These are phyloP conservation scores for Rhabdornis inornatus DNA, from an alignment of 2,113 vertebrate genomes.

Conservation along the genomic window DNA sequence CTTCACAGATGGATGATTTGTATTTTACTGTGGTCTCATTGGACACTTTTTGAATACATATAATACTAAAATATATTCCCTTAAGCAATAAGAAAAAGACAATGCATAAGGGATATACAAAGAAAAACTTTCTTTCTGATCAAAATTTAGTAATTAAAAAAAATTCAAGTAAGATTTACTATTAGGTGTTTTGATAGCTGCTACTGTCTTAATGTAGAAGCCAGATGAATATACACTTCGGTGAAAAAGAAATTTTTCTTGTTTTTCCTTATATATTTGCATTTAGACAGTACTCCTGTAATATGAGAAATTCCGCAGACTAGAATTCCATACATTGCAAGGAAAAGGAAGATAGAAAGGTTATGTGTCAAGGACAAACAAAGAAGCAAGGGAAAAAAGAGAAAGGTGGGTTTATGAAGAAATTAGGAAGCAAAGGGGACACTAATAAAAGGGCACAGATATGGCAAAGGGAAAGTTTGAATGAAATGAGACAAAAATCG, in stretches of 20 bases:
- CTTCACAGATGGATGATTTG: neutral
- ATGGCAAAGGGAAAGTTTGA: neutral
- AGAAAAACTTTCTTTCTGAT: constrained; percentile 12
- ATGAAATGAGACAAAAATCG: neutral
- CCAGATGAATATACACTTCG: constrained; percentile 29
- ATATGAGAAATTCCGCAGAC: constrained; percentile 41
- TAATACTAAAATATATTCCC: neutral
- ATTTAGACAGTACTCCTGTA: constrained; percentile 54
- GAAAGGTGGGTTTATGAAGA: neutral
- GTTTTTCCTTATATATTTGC: constrained; percentile 61
- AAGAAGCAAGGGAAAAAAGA: neutral
- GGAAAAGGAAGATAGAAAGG: constrained; percentile 18
- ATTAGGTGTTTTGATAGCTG: constrained; percentile 32
- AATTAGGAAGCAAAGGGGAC: constrained; percentile 24
- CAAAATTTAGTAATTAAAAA: constrained; percentile 11
- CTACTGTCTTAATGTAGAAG: constrained; percentile 25
- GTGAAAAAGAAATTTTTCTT: constrained; percentile 15
- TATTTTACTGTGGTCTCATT: neutral
- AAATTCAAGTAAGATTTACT: neutral
- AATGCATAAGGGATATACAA: neutral
- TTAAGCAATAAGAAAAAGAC: neutral
- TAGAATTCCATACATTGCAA: constrained; percentile 29
- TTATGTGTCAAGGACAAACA: constrained; percentile 14
- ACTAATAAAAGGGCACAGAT: neutral
- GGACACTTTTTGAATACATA: neutral